Evolutionary conservation across 1,140 invertebrate species (phyloP).

Genomic region (Sinella curviseta): DNA sequence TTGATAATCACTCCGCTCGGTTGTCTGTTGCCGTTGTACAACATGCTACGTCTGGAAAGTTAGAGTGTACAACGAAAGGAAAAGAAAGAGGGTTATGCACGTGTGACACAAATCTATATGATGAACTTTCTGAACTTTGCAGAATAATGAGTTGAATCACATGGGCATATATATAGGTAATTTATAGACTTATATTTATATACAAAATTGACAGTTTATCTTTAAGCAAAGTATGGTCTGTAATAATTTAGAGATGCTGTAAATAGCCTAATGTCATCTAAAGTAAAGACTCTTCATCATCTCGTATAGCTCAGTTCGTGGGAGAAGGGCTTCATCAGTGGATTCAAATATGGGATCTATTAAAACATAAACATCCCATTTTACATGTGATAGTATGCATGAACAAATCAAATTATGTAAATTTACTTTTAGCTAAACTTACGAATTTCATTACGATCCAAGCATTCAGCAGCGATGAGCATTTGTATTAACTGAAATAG

Average conservation of each 20-base stretch:
- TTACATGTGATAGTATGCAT: neutral
- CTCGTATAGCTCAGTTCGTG: conserved; percentile 33
- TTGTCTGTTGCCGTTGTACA: no score
- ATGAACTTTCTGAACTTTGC: no score
- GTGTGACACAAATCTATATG: no score
- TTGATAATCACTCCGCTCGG: no score
- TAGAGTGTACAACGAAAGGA: no score
- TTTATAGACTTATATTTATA: no score
- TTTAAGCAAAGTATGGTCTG: neutral
- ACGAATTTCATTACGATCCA: conserved; percentile 48
- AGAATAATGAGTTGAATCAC: no score
- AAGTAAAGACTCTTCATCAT: conserved; percentile 39
- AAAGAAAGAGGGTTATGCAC: no score
- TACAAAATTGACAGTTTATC: no score
- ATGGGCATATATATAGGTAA: no score
- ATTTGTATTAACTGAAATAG: conserved; percentile 47
- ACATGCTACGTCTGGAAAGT: no score
- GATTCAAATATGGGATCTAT: conserved; percentile 47
- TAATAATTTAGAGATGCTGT: neutral
- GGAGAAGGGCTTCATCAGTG: conserved; percentile 30
- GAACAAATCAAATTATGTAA: neutral
- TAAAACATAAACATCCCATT: conserved; percentile 18
- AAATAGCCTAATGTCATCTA: neutral
- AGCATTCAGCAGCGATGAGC: conserved; percentile 38
- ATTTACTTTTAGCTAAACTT: conserved; percentile 19